These are phyloP conservation scores for Pandemis cinnamomeana DNA, from an alignment of 2,888 invertebrate genomes.

Conservation along the genomic window DNA sequence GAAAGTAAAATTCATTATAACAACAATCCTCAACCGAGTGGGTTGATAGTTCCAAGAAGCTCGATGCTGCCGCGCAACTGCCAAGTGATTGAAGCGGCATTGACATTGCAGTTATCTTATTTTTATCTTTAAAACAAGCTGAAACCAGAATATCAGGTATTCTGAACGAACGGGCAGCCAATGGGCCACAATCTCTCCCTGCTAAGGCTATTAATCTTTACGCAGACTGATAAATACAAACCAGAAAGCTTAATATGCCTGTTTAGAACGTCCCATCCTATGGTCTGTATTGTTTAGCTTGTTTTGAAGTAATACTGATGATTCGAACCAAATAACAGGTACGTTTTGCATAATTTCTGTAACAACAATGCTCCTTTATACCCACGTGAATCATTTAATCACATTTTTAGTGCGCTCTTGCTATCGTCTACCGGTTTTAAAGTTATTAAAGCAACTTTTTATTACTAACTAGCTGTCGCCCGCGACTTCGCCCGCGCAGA, in stretches of 20 bases:
- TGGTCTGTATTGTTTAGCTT: too few relatives aligned
- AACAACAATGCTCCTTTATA: too few relatives aligned
- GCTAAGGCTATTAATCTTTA: not conserved
- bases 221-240: not conserved
- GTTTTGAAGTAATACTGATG: too few relatives aligned
- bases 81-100: conserved; percentile 15
- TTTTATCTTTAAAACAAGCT: conserved; percentile 20
- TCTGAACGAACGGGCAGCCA: not conserved
- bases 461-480: not conserved
- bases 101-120: conserved; percentile 30
- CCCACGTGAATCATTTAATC: too few relatives aligned
- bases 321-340: too few relatives aligned
- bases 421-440: too few relatives aligned
- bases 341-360: too few relatives aligned
- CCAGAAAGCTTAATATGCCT: too few relatives aligned
- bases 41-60: not conserved
- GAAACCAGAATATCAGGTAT: conserved; percentile 39
- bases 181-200: not conserved
- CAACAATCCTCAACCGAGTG: not conserved
- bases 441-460: not conserved
- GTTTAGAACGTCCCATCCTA: too few relatives aligned
- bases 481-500: too few relatives aligned
- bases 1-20: conserved; percentile 19
- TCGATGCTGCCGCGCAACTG: not conserved
- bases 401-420: too few relatives aligned